These are phyloP conservation scores for Corapipo altera DNA, from an alignment of 2,113 vertebrate genomes.

Conservation along the genomic window DNA sequence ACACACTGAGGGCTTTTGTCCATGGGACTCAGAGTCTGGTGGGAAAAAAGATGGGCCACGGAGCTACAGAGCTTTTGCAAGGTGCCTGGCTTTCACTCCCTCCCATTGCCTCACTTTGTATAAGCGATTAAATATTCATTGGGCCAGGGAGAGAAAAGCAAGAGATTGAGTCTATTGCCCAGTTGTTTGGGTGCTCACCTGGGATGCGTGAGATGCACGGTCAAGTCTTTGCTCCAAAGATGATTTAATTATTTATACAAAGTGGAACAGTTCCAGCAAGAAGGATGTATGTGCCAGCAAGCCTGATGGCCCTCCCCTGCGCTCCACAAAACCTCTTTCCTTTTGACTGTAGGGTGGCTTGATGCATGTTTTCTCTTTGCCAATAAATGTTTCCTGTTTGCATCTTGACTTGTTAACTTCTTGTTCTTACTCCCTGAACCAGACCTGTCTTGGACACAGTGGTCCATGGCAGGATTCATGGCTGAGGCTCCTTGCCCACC, in stretches of 20 bases:
- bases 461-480: fast-evolving
- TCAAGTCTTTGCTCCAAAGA: conserved; percentile 11
- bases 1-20: not conserved
- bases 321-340: not conserved
- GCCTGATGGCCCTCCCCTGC: not conserved
- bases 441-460: fast-evolving
- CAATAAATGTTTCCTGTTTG: not conserved
- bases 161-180: conserved; percentile 61
- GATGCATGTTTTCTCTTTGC: not conserved
- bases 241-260: conserved; percentile 57
- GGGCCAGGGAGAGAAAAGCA: conserved; percentile 24
- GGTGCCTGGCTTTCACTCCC: not conserved
- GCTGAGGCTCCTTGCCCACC: not conserved
- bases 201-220: not conserved
- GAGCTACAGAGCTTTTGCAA: not conserved
- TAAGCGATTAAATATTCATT: conserved; percentile 28
- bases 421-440: not conserved
- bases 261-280: conserved; percentile 7
- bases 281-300: fast-evolving
- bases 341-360: not conserved
- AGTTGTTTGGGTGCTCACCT: not conserved
- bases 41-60: not conserved
- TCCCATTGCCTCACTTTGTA: not conserved
- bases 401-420: not conserved
- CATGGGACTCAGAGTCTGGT: not conserved